phyloP scores from a whole-genome alignment of 2,113 vertebrate species.

The Dascyllus trimaculatus region DNA sequence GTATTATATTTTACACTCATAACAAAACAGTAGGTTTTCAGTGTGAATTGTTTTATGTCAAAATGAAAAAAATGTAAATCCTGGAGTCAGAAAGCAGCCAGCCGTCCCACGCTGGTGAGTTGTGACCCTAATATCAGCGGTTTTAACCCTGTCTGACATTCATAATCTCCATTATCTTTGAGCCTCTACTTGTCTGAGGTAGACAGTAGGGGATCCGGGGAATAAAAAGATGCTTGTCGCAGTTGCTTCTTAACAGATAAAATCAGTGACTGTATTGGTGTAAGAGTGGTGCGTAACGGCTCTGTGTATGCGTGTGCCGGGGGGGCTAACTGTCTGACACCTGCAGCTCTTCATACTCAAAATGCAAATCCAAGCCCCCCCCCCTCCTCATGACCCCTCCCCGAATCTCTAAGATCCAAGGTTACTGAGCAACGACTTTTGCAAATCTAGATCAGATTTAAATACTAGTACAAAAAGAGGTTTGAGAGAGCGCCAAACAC shows the following conservation, averaged over 20 bases:
- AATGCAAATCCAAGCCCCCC: slow-evolving; percentile 77
- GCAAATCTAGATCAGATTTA: slow-evolving; percentile 67
- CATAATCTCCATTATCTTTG: slow-evolving; percentile 68
- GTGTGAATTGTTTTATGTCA: background rate
- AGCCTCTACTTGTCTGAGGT: slow-evolving; percentile 50
- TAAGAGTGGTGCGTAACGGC: slow-evolving; percentile 47
- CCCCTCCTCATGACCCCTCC: slow-evolving; percentile 66
- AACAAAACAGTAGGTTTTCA: background rate
- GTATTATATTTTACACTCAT: background rate
- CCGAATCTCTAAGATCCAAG: slow-evolving; percentile 60
- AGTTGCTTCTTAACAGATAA: slow-evolving; percentile 64
- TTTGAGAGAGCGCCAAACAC: slow-evolving; percentile 8
- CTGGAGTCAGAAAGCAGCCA: slow-evolving; percentile 38
- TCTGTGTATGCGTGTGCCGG: slow-evolving; percentile 46
- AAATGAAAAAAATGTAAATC: slow-evolving; percentile 4
- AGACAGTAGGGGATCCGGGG: slow-evolving; percentile 54
- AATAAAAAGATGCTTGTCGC: slow-evolving; percentile 57
- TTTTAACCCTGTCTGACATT: slow-evolving; percentile 76
- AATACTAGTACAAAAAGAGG: slow-evolving; percentile 52
- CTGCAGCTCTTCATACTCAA: slow-evolving; percentile 82
- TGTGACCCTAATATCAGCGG: slow-evolving; percentile 64
- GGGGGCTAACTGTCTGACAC: slow-evolving; percentile 77
- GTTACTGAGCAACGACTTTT: slow-evolving; percentile 75
- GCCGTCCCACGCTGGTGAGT: slow-evolving; percentile 53
- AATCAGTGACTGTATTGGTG: slow-evolving; percentile 69